Evolutionary conservation across 2,888 invertebrate species (phyloP).

Genomic region (Creontiades dilutus): DNA sequence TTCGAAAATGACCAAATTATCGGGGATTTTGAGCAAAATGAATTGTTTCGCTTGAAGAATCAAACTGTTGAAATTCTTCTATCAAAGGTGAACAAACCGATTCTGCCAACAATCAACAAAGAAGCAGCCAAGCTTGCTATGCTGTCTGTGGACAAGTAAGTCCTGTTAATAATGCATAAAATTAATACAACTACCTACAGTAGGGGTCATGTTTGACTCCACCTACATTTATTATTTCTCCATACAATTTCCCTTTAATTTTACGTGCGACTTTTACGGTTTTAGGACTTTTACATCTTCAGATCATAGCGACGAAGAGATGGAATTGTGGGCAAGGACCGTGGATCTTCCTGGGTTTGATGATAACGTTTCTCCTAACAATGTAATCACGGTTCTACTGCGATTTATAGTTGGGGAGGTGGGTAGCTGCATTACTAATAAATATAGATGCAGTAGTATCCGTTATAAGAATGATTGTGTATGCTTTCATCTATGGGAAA

Average conservation of each 20-base stretch:
- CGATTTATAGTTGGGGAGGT: slow-evolving; percentile 87
- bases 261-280: not conserved
- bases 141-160: slow-evolving; percentile 78
- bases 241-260: too few relatives aligned
- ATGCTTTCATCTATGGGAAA: too few relatives aligned
- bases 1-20: slow-evolving; percentile 73
- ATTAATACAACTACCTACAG: too few relatives aligned
- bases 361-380: slow-evolving; percentile 89
- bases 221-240: too few relatives aligned
- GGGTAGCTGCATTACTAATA: slow-evolving; percentile 25
- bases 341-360: slow-evolving; percentile 90
- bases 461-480: too few relatives aligned
- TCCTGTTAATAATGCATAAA: not conserved
- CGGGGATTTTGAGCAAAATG: slow-evolving; percentile 61
- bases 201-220: too few relatives aligned
- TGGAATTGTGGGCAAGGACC: slow-evolving; percentile 86
- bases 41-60: slow-evolving; percentile 68
- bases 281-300: slow-evolving; percentile 81
- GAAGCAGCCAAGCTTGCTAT: slow-evolving; percentile 79
- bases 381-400: slow-evolving; percentile 85
- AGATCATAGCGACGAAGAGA: slow-evolving; percentile 86
- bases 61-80: slow-evolving; percentile 73
- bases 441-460: too few relatives aligned
- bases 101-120: slow-evolving; percentile 79
- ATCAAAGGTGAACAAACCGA: slow-evolving; percentile 77